Base-by-base conservation (phyloP, 2,797 vertebrate species). In the Scleropages formosus region DNA sequence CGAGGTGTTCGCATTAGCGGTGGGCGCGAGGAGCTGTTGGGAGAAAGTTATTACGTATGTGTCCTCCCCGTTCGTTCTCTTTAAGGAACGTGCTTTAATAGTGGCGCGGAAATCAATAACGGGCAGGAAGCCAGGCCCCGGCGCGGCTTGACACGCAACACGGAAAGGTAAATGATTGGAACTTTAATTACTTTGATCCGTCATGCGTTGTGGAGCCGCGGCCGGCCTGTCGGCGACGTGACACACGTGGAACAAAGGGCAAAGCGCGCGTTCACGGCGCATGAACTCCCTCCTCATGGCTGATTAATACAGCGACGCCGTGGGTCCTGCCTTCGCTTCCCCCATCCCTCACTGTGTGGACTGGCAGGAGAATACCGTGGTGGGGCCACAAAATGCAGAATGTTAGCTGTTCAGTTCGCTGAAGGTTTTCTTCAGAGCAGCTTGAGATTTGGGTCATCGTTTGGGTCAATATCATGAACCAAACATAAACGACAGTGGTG, bases 111-210 rank as follows among this genome's bases (percentile, higher is more conserved):
- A 92, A 89, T 91, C 85, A 89, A 94, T 93, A 93, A 88, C 85
- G 88, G 91, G 90, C 92, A 89, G 89, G 81, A 86, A 88, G 84
- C 88, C 89, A 89, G 92, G 88, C 87, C 85, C 89, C 91, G 89
- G 87, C 90, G 89, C 18, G 89, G 89, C 86, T 89, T 94, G 93
- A 93, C 92, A 92, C 84, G 88, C 89, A 93, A 91, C 91, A 91
- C 83, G 91, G 90, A 92, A 95, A 96, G 94, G 93, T 95, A 95
- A 95, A 94, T 95, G 93, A 95, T 92, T 95, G 92, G 93, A 95
- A 95, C 91, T 95, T 96, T 96, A 96, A 96, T 96, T 96, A 96
- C 93, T 93, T 94, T 95, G 94, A 95, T 93, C 93, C 86, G 84
- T 95, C 94, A 95, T 94, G 93, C 93, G 92, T 94, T 88, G 90